Base-by-base conservation (phyloP, 2,797 vertebrate species). In the Sebastolobus altivelis region DNA sequence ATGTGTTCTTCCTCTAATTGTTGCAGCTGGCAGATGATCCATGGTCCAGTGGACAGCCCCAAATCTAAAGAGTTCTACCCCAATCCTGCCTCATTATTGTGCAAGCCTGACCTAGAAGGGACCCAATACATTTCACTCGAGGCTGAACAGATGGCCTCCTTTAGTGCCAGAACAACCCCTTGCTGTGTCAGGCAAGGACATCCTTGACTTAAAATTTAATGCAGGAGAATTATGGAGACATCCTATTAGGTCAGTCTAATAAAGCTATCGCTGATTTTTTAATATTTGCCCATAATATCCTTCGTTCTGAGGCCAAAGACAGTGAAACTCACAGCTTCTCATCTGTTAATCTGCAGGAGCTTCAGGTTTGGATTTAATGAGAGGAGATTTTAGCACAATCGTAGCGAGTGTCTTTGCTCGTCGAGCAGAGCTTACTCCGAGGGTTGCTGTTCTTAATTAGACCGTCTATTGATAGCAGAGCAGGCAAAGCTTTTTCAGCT, bases 51-150 rank as follows among this genome's bases (percentile, higher is more conserved):
- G 78, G 66, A 80, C 72, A 83, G 75, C 77, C 80, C 88, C n/a
- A 60, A 83, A 89, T 95, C 93, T 90, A 87, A 86, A 92, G 81
- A 78, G 72, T 92, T 95, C 86, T 93, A 81, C 72, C 87, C 93
- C 86, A 94, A 93, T 93, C 80, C 85, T 38, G 84, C 59, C 65
- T 92, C 90, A 78, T 81, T 82, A 85, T 84, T 85, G 84, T 80
- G 81, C 49, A 87, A 89, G 81, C 71, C 84, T 90, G 91, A 92
- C 92, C 94, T 72, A 86, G 82, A 91, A 86, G 73, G 56, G 81
- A 85, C 81, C 83, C 87, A 85, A 93, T 91, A 87, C 78, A 85
- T 89, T 92, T 87, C 68, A 90, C 92, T 92, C 79, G 70, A 85
- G 92, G 89, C 91, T 83, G 75, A 89, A 91, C 91, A 94, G 91